Evolutionary conservation across 2,797 vertebrate species (phyloP), one percentile per base, ranked within the genome.

Genomic region (Masticophis lateralis): DNA sequence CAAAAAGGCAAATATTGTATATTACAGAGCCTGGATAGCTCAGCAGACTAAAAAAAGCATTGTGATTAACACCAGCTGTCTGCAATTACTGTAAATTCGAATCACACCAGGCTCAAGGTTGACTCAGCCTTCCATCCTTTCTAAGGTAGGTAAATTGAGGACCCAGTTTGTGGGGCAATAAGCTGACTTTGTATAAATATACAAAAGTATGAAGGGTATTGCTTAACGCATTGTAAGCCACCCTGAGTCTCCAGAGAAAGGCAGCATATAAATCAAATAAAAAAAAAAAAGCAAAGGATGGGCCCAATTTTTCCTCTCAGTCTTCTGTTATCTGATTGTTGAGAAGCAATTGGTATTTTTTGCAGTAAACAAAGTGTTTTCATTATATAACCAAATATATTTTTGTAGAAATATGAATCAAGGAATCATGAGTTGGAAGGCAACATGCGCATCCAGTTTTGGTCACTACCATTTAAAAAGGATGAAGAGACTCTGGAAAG

Each of bases 291-390:
- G 74, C 74, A 43, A 69, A 95, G 28, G 91, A 25, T 89, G 83
- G 66, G 43, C 95, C 56, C 66, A 69, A 86, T 96, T 95, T 32
- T 12, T 51, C 69, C 12, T 51, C 4, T 86, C 93, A 2, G 37
- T 22, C 74, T 11, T 47, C 88, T 94, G 4, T 14, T 94, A 4
- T 18, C 28, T 96, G 28, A 94, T 94, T 92, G 89, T 27, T 51
- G 86, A 37, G 88, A 94, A 37, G 88, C 3, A 53, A 55, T 91
- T 18, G 0, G 11, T 90, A 89, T 89, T 92, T 91, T 32, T 10
- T 86, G 3, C 51, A 92, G 37, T 88, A 55, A 9, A 90, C 10
- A 91, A 91, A 88, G 0, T 89, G 95, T 91, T 92, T 60, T 32
- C 95, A 28, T 74, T 69, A 1, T 89, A 63, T 53, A 47, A 83